These are phyloP conservation scores for Rousettus leschenaultii DNA, from an alignment of 2,113 vertebrate species.

Conservation along the genomic window DNA sequence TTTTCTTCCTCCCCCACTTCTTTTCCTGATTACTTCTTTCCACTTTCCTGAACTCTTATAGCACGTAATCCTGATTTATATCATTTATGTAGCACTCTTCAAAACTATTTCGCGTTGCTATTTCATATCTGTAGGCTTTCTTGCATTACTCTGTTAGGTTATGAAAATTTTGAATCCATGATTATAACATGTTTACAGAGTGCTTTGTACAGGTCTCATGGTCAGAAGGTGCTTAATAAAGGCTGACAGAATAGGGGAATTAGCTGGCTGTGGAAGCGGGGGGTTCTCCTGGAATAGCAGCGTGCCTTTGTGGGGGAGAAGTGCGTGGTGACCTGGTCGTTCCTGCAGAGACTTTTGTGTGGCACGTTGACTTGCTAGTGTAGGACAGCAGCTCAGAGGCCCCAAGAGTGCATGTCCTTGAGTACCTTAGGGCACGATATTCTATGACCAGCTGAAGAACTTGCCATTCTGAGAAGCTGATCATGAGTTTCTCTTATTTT, in stretches of 20 bases:
- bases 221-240: background rate
- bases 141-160: background rate
- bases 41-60: background rate
- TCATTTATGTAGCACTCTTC: background rate
- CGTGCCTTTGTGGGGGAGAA: background rate
- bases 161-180: background rate
- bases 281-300: background rate
- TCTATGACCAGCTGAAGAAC: background rate
- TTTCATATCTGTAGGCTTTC: background rate
- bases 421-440: background rate
- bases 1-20: background rate
- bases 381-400: too few species aligned
- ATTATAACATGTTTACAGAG: slow-evolving; percentile 4
- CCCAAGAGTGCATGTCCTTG: background rate
- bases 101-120: background rate
- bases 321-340: background rate
- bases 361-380: background rate
- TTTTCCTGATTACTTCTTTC: slow-evolving; percentile 7
- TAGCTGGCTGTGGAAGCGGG: background rate
- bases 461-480: background rate
- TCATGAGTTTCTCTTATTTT: background rate
- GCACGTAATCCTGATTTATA: background rate
- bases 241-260: background rate
- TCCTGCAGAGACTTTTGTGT: background rate
- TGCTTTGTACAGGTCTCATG: background rate